Evolutionary conservation across 2,888 invertebrate genomes (phyloP).

Genomic region (Sesamia inferens): DNA sequence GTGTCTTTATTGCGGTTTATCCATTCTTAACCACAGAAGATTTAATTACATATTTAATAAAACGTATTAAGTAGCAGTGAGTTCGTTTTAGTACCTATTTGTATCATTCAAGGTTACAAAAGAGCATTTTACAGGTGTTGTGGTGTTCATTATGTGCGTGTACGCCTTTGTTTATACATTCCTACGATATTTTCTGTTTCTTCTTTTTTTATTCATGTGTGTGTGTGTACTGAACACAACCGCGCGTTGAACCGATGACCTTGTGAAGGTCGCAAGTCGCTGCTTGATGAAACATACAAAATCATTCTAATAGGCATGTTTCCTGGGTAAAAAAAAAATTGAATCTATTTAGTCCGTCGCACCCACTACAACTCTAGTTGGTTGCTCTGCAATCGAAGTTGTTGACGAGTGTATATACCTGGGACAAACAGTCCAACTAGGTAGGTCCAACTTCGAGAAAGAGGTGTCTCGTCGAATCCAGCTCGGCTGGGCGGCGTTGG

Average conservation of each 20-base stretch:
- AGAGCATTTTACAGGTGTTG: background rate
- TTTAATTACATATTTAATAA: background rate
- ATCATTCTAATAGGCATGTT: too few species aligned
- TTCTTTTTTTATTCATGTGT: background rate
- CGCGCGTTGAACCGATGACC: background rate
- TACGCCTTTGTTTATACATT: background rate
- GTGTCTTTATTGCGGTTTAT: slow-evolving; percentile 13
- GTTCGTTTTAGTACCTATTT: background rate
- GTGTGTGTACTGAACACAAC: background rate
- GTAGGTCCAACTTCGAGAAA: too few species aligned
- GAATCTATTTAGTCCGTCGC: too few species aligned
- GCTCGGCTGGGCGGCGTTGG: too few species aligned
- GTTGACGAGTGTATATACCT: too few species aligned
- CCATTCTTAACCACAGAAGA: background rate
- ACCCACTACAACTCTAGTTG: too few species aligned
- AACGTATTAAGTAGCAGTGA: background rate
- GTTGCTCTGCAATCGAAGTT: too few species aligned
- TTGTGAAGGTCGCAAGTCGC: background rate
- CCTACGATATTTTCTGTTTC: background rate
- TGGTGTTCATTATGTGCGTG: background rate
- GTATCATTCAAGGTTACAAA: background rate
- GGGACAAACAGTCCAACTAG: too few species aligned
- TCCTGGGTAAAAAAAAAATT: too few species aligned
- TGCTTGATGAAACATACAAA: background rate
- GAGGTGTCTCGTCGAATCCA: too few species aligned